phyloP scores from a whole-genome alignment of 2,113 vertebrate genomes.

The Chionodraco myersi region DNA sequence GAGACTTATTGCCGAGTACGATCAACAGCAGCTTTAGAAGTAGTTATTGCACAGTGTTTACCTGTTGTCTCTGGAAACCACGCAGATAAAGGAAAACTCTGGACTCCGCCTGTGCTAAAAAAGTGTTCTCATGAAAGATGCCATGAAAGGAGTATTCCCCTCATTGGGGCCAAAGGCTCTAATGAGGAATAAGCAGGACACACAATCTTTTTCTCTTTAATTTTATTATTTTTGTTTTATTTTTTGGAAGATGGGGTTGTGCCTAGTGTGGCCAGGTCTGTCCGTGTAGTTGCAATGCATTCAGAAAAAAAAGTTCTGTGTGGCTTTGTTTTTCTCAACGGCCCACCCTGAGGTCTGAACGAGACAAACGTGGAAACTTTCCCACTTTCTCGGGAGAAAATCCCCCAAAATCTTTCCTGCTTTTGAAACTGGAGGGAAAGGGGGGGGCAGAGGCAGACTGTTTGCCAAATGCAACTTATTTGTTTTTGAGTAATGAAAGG shows the following conservation, averaged over 20 bases:
- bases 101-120: conserved; percentile 51
- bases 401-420: conserved; percentile 54
- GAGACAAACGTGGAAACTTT: conserved; percentile 49
- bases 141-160: conserved; percentile 74
- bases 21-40: conserved; percentile 93
- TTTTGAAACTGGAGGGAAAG: conserved; percentile 51
- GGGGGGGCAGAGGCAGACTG: conserved; percentile 28
- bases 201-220: conserved; percentile 37
- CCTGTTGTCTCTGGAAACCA: conserved; percentile 72
- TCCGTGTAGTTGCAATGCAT: conserved; percentile 65
- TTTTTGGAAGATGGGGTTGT: conserved; percentile 53
- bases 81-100: conserved; percentile 74
- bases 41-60: conserved; percentile 69
- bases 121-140: conserved; percentile 70
- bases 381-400: conserved; percentile 53
- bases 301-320: conserved; percentile 57
- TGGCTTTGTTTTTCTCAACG: conserved; percentile 55
- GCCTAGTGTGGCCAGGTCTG: conserved; percentile 40
- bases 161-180: conserved; percentile 70
- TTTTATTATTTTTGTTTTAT: not conserved
- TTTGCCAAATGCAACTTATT: conserved; percentile 68
- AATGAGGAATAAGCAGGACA: conserved; percentile 69
- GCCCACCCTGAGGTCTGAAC: conserved; percentile 49
- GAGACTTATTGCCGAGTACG: conserved; percentile 95
- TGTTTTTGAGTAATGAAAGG: conserved; percentile 65